phyloP scores from a whole-genome alignment of 2,888 invertebrate genomes.

The Ecliptopera silaceata region DNA sequence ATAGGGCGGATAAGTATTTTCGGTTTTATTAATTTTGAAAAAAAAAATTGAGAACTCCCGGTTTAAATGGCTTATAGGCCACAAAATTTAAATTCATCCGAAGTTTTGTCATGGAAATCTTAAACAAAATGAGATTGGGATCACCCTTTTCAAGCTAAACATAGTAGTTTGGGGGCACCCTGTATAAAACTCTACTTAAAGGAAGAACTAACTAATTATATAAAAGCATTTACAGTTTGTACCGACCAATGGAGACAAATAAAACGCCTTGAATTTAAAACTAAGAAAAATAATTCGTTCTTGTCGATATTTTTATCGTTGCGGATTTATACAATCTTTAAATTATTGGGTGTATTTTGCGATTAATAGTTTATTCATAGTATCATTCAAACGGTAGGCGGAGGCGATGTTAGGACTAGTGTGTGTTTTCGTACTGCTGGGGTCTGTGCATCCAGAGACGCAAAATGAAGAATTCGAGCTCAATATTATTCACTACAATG shows the following conservation, averaged over 20 bases:
- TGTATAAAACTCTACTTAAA: too few relatives aligned
- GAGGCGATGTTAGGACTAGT: slow-evolving; percentile 38
- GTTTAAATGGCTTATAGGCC: too few relatives aligned
- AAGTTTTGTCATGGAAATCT: too few relatives aligned
- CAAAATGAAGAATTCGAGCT: slow-evolving; percentile 54
- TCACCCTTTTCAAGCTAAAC: too few relatives aligned
- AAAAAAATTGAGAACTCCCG: too few relatives aligned
- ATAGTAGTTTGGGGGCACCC: too few relatives aligned
- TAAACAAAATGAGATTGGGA: too few relatives aligned
- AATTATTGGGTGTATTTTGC: slow-evolving; percentile 20
- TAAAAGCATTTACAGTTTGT: neutral
- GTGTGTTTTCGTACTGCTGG: slow-evolving; percentile 37
- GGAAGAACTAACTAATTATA: too few relatives aligned
- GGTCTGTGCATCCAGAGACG: slow-evolving; percentile 41
- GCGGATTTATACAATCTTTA: slow-evolving; percentile 23
- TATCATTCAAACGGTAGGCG: slow-evolving; percentile 8
- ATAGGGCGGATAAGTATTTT: too few relatives aligned
- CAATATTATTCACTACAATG: slow-evolving; percentile 80
- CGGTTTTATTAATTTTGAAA: too few relatives aligned
- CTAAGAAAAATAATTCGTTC: neutral
- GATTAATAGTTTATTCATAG: slow-evolving; percentile 11
- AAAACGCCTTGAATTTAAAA: neutral
- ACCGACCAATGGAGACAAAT: neutral
- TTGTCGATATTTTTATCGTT: slow-evolving; percentile 15
- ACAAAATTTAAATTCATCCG: too few relatives aligned